Base-by-base conservation (phyloP, 2,797 vertebrate genomes). In the Crocodylus rhombifer region DNA sequence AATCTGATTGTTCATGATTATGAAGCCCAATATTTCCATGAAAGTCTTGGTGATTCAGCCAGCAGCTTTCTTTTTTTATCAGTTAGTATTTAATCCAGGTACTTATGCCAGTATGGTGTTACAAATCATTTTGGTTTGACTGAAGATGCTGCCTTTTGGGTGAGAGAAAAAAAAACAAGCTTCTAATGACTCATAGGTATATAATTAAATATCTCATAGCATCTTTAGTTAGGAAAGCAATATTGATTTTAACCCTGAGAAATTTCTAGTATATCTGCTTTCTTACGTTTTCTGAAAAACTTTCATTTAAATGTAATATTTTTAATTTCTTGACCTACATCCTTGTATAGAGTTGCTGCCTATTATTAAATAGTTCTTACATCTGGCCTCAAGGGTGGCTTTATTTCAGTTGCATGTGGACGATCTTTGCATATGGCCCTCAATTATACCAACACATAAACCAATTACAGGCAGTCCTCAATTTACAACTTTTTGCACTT, bases 261-360 rank as follows among this genome's bases (percentile, higher is more conserved):
- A 42, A 79, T 26, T 79, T 93, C 91, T 92, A 82, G 76, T 69
- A 84, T 67, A 4, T 80, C 77, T 86, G 75, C 13, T 4, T 91
- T 90, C 80, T 28, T 69, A 4, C 11, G 3, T 80, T 33, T 82
- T 71, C 61, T n/a, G 25, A 60, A 42, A 90, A 51, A 30, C 23
- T 16, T 14, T 33, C 30, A 20, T 2, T 82, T 25, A 77, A 69
- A 82, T 6, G 14, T 51, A 30, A 6, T 42, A 17, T 6, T 5
- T 95, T 82, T 33, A 74, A 77, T 88, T 80, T 58, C 69, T 67
- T 86, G 2, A 4, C 75, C 30, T 33, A 20, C 75, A 51, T 36
- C 67, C 36, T 79, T 56, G 28, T n/a, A 6, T 0, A 30, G 28
- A 79, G 42, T 28, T 87, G 87, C 64, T 86, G 69, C 42, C 42